Evolutionary conservation across 2,113 vertebrate genomes (phyloP).

Genomic region (Noturus placidus): DNA sequence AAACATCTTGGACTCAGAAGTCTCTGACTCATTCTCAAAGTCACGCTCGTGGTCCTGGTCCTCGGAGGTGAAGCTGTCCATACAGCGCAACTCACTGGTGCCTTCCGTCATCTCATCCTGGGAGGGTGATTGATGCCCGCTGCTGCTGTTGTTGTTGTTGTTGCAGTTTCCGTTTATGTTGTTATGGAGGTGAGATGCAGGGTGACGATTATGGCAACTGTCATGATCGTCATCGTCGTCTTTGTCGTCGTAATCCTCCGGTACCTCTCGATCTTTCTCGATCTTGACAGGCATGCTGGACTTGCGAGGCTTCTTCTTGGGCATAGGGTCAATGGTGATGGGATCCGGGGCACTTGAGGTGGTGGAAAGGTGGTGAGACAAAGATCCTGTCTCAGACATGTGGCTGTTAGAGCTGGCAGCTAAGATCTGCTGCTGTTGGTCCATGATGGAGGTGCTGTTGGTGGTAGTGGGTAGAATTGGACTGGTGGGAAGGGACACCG

Average conservation of each 20-base stretch:
- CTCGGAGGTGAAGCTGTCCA: conserved; percentile 95
- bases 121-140: conserved; percentile 89
- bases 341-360: conserved; percentile 76
- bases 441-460: conserved; percentile 73
- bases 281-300: conserved; percentile 99
- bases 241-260: conserved; percentile 94
- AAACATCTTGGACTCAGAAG: conserved; percentile 91
- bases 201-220: conserved; percentile 61
- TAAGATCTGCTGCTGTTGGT: conserved; percentile 76
- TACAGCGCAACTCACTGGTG: conserved; percentile 83
- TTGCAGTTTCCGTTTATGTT: conserved; percentile 82
- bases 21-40: conserved; percentile 97
- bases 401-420: conserved; percentile 72
- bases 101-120: conserved; percentile 91
- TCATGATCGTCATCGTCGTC: conserved; percentile 85
- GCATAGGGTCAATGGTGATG: conserved; percentile 79
- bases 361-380: conserved; percentile 74
- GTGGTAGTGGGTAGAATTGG: conserved; percentile 88
- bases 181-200: conserved; percentile 68
- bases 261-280: conserved; percentile 95
- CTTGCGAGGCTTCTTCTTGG: conserved; percentile 98
- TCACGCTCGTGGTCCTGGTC: conserved; percentile 96
- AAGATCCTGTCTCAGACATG: conserved; percentile 75
- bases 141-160: conserved; percentile 85
- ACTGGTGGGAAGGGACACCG: conserved; percentile 91